Conservation (phyloP, 37 sponge, comb jelly and placozoan genomes). For the Aplysina aerophoba region DNA sequence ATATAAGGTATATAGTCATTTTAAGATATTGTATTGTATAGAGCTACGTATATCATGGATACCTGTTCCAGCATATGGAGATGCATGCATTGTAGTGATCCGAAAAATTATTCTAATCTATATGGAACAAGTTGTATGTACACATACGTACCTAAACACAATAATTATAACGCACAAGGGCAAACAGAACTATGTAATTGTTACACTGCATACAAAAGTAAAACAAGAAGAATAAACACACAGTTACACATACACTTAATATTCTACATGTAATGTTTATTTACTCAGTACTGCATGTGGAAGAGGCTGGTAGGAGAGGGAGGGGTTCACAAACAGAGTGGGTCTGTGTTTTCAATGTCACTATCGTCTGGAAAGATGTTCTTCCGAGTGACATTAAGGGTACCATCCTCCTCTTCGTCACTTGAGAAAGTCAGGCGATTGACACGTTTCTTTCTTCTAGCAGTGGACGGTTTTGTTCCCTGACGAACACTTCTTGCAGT, state of each 20-base stretch:
- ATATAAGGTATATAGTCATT: too few relatives aligned
- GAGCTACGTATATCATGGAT: too few relatives aligned
- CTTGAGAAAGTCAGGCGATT: neutral
- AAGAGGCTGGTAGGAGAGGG: too few relatives aligned
- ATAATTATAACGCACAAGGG: neutral
- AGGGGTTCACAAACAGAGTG: neutral
- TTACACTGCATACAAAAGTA: neutral
- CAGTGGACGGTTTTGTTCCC: neutral
- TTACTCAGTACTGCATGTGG: neutral
- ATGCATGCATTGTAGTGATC: too few relatives aligned
- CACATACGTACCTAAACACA: too few relatives aligned
- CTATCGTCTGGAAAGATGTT: neutral
- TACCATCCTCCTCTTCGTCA: neutral
- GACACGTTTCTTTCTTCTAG: neutral
- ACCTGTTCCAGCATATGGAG: too few relatives aligned
- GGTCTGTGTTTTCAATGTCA: constrained; percentile 10
- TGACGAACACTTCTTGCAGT: neutral
- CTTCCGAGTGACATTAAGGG: neutral
- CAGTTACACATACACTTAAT: neutral
- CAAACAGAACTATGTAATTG: neutral
- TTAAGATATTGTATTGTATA: too few relatives aligned
- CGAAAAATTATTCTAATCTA: too few relatives aligned
- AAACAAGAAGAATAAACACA: neutral
- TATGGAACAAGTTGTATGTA: too few relatives aligned
- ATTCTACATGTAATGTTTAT: neutral